A percentile compares a stretch with the other conserved stretches of the same genome.
Conservation (phyloP, 2,797 vertebrate genomes). For the Atherinosoma microstoma region DNA sequence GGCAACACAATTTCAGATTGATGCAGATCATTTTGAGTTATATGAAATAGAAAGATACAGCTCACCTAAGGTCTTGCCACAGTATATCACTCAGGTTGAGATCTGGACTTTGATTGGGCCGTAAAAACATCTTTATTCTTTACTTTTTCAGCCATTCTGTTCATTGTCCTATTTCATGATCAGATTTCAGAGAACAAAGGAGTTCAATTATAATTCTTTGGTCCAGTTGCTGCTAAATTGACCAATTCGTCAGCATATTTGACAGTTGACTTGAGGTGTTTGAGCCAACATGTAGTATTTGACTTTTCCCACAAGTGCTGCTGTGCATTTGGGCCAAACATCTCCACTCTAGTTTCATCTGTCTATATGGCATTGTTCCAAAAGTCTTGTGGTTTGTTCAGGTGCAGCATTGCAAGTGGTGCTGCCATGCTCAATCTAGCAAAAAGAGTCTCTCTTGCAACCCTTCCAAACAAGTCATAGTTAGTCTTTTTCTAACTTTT, state of each 20-base stretch:
- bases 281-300: not conserved
- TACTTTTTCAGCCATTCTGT: no score
- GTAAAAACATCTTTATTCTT: no score
- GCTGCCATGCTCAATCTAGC: not conserved
- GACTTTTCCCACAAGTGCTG: not conserved
- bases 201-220: not conserved
- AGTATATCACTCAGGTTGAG: no score
- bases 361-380: not conserved
- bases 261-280: not conserved
- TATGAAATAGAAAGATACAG: not conserved
- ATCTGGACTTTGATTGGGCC: no score
- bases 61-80: no score
- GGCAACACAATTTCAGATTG: conserved; percentile 15
- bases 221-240: not conserved
- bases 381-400: not conserved
- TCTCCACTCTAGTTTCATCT: not conserved
- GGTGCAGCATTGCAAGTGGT: not conserved
- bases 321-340: not conserved
- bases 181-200: no score
- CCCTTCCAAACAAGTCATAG: not conserved
- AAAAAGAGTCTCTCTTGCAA: not conserved
- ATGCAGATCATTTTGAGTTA: not conserved
- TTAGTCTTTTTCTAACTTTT: not conserved
- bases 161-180: no score
- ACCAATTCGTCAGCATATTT: not conserved